Evolutionary conservation across 2,888 invertebrate species (phyloP), one percentile per base, ranked within the genome.

Genomic region (Schizaphis graminum): DNA sequence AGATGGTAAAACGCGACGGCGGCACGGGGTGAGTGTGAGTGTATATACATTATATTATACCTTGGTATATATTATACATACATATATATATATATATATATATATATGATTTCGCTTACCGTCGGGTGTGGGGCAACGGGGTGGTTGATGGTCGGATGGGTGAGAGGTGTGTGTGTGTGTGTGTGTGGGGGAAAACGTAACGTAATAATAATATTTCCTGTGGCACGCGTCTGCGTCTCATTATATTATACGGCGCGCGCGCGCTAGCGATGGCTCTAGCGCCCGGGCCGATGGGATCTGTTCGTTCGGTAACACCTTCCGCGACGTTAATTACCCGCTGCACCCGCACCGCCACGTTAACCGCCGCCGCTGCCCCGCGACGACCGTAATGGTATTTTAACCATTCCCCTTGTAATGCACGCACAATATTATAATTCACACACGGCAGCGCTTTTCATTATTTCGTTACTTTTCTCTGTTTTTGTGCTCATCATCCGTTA

Each of bases 201-300:
- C 89, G 49, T 61, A 61, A 67, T 91, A 94, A 94, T 91, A 94
- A 94, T 94, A 94, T 94, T 94, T 94, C 94, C 94, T 94, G 94
- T 94, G 94, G 94, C 94, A 94, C 94, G 94, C 94, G 94, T 94
- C 94, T 94, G 94, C 94, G 94, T 94, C 94, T 94, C 94, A 94
- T 94, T 94, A 94, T 94, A 91, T 90, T 86, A 13, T 41, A 91
- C 24, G 57, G 91, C 84, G 77, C 56, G 93, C 56, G 56, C 93
- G 89, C 49, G 77, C 49, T 41, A 26, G 56, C 89, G 44, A 49
- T 26, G 49, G 89, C n/a, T 56, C 77, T 49, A 35, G 87, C 44
- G 93, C 44, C 87, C 89, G 53, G 77, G 44, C 84, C 89, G 89
- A 47, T 57, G 61, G 88, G 67, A 88, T 88, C 93, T 41, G 93